Conservation (phyloP, 2,797 vertebrate species). For the Pogoniulus pusillus region DNA sequence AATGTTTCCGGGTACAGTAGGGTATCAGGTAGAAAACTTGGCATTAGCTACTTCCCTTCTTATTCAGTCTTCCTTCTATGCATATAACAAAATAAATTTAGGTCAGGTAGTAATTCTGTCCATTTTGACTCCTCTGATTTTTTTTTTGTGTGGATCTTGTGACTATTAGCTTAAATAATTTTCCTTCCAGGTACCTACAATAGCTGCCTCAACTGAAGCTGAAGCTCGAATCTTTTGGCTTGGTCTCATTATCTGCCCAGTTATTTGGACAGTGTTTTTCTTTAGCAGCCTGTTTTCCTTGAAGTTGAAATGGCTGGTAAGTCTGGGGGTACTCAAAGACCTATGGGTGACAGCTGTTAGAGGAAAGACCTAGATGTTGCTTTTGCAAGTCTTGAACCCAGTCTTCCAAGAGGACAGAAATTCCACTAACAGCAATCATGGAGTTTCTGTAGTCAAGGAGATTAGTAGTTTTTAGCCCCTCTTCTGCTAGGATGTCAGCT, state of each 20-base stretch:
- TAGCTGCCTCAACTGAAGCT: slow-evolving; percentile 75
- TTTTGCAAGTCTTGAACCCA: neutral
- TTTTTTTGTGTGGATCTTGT: neutral
- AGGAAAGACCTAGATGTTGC: neutral
- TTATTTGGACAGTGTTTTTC: slow-evolving; percentile 87
- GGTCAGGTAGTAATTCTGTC: neutral
- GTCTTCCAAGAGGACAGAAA: neutral
- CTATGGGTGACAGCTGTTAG: neutral
- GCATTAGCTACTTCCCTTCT: neutral
- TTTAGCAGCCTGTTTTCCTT: slow-evolving; percentile 87
- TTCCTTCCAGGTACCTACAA: slow-evolving; percentile 61
- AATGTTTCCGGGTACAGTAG: neutral
- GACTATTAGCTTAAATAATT: neutral
- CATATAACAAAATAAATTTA: neutral
- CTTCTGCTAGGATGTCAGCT: neutral
- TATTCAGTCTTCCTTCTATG: neutral
- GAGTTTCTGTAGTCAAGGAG: neutral
- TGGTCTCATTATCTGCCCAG: slow-evolving; percentile 85
- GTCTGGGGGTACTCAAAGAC: neutral
- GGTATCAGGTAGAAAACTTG: neutral
- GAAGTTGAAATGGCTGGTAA: slow-evolving; percentile 89
- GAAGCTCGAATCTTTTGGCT: slow-evolving; percentile 89
- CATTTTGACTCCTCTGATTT: neutral
- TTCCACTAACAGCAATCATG: neutral
- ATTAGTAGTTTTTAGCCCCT: neutral